Evolutionary conservation across 2,113 vertebrate genomes (phyloP), one percentile per base, ranked within the genome.

Genomic region (Lutjanus erythropterus): DNA sequence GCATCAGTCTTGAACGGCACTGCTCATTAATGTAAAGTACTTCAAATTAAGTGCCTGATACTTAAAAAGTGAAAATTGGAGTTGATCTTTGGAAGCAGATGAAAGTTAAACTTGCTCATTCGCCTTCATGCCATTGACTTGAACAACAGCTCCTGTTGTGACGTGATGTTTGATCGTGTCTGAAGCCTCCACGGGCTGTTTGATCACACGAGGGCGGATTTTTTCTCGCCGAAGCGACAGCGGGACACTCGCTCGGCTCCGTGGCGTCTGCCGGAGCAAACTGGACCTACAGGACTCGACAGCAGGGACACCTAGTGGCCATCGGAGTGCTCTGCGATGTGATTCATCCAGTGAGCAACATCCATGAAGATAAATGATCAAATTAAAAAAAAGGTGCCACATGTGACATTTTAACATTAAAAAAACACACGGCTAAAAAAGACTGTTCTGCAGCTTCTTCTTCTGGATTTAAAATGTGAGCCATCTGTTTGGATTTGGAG

Each of bases 1-100:
- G 75, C 86, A 67, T 86, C 69, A 6, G 42, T 82, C 84, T 71
- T 27, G 21, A 79, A 4, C 49, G 75, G 79, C 89, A 71, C 84
- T 21, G 55, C 53, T 73, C 75, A 61, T 82, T 39, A 3, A 58
- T 65, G 81, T 42, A 49, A 78, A 85, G 77, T 69, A 80, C 68
- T 77, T 81, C 19, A 68, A 37, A 60, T 61, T 25, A 91, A 92
- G 90, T 92, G 91, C 91, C 91, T 91, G 79, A 82, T 75, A 50
- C 46, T 75, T 67, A 9, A 18, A 60, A 59, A 44, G 37, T 25
- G 18, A 42, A 35, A 76, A 50, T 83, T 74, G 46, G 71, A 72
- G 61, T 47, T 21, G 33, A 42, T 42, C 18, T 41, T 71, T 65
- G 15, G 11, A 50, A 78, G 77, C 69, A 15, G 39, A 76, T 53